These are phyloP conservation scores for Trichoplusia ni DNA, from an alignment of 1,140 invertebrate genomes.

Conservation along the genomic window DNA sequence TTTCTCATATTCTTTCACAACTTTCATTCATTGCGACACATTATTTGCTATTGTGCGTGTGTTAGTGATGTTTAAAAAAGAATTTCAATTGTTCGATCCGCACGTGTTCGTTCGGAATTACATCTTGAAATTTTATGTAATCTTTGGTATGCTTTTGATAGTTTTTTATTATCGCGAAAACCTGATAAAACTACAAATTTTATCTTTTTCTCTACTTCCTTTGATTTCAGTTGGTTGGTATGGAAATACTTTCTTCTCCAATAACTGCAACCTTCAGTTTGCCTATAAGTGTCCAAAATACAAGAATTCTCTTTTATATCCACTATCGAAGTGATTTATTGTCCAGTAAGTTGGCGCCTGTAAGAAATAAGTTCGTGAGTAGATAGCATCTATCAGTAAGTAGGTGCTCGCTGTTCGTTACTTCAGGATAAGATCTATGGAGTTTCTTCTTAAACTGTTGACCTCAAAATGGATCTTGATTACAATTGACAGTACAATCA, in stretches of 20 bases:
- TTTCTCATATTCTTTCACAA: slow-evolving; percentile 37
- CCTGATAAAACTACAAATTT: too few relatives aligned
- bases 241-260: too few relatives aligned
- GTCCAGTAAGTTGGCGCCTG: neutral
- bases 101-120: neutral
- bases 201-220: too few relatives aligned
- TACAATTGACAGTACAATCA: slow-evolving; percentile 11
- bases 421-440: slow-evolving; percentile 10
- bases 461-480: slow-evolving; percentile 25
- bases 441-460: slow-evolving; percentile 19
- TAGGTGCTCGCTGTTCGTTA: slow-evolving; percentile 7
- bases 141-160: too few relatives aligned
- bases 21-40: slow-evolving; percentile 43
- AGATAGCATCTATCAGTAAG: slow-evolving; percentile 8
- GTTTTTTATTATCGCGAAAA: too few relatives aligned
- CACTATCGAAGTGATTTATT: neutral
- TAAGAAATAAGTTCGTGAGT: neutral
- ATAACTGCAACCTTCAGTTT: too few relatives aligned
- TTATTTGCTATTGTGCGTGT: slow-evolving; percentile 32
- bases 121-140: slow-evolving; percentile 6
- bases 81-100: slow-evolving; percentile 12
- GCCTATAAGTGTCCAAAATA: too few relatives aligned
- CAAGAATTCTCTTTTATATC: too few relatives aligned
- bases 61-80: slow-evolving; percentile 3
- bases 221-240: too few relatives aligned